Conservation (phyloP, 2,797 vertebrate species). For the Chaenodraco wilsoni region DNA sequence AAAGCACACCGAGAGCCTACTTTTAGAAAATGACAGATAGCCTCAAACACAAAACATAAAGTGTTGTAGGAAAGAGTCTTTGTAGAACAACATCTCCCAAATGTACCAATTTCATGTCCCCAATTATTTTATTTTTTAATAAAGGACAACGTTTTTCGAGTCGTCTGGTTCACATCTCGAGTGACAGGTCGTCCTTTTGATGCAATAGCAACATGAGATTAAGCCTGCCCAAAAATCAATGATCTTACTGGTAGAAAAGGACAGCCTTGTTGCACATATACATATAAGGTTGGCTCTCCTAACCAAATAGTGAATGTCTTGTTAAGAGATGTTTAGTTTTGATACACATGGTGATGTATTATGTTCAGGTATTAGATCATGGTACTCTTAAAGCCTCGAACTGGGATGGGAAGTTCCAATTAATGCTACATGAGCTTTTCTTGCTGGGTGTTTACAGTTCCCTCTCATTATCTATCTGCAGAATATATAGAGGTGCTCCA, state of each 20-base stretch:
- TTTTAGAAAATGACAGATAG: conserved; percentile 48
- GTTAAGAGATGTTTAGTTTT: background rate
- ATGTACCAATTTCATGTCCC: conserved; percentile 21
- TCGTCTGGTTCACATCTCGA: conserved; percentile 15
- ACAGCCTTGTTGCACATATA: background rate
- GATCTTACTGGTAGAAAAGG: background rate
- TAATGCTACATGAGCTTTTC: conserved; percentile 3
- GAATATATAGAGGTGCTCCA: background rate
- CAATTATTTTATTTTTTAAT: conserved; percentile 5
- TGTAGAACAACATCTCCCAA: conserved; percentile 5
- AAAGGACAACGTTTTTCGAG: background rate
- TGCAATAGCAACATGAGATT: background rate
- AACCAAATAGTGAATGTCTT: background rate
- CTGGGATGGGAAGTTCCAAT: background rate
- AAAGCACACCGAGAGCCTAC: conserved; percentile 38
- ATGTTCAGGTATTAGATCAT: background rate
- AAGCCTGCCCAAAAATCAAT: background rate
- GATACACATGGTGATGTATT: background rate
- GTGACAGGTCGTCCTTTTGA: conserved; percentile 5
- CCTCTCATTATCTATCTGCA: background rate
- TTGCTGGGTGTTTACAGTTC: background rate
- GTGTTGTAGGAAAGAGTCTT: conserved; percentile 4
- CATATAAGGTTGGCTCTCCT: background rate
- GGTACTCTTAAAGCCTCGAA: background rate
- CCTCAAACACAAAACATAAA: conserved; percentile 25